Evolutionary conservation across 2,113 vertebrate species (phyloP), one percentile per base, ranked within the genome.

Genomic region (Struthio camelus): DNA sequence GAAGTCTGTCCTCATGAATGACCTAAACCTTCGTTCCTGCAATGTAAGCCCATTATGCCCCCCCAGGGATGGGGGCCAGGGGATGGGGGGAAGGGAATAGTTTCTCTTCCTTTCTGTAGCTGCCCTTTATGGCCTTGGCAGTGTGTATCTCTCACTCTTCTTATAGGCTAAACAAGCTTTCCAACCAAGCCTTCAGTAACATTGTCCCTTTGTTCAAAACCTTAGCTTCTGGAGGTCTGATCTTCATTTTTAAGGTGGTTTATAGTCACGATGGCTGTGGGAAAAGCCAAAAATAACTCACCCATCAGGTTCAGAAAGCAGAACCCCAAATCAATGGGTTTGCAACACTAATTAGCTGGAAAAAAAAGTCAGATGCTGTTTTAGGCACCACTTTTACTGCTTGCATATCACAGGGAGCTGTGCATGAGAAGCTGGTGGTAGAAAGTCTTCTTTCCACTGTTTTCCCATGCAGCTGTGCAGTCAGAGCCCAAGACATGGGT

Each of bases 391-490:
- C 53, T 42, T 11, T 23, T 75, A 64, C 32, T 59, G 65, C 30
- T 25, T 32, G 28, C 53, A 54, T 34, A 27, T 50, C 2, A 0
- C 27, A 10, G 2, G 4, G 22, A 22, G 34, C 56, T 54, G 59
- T 54, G 54, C 24, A 7, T 8, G 22, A 20, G 30, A n/a, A 70
- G 16, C 22, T 54, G 72, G 18, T 3, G 66, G 61, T 73, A 44
- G 69, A 32, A 36, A 25, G 11, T 5, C 5, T 30, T 42, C 48
- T 54, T 50, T 72, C 53, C 62, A 58, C 51, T 0, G 0, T 28
- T 77, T 32, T 65, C 80, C 46, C 51, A 1, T 5, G 27, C 13
- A 64, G 19, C 25, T 11, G 5, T 59, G 30, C 54, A 86, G 25
- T 38, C 77, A 62, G 76, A 79, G 61, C n/a, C 58, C 46, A 44